A percentile compares a stretch with the other conserved stretches of the same genome.
phyloP scores from a whole-genome alignment of 2,797 vertebrate species.

The Tadarida brasiliensis region DNA sequence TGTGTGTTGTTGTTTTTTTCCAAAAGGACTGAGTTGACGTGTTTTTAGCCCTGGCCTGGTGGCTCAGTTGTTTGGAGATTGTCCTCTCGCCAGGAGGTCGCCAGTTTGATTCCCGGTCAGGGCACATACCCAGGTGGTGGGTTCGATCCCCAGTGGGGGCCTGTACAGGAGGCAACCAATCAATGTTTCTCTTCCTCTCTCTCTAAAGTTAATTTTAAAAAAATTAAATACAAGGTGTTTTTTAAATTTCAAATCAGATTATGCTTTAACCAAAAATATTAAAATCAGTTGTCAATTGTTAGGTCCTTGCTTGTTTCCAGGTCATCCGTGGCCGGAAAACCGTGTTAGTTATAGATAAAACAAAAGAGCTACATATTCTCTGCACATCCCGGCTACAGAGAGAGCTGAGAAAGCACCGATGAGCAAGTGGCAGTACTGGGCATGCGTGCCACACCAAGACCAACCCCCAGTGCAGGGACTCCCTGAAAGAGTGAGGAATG shows the following conservation, averaged over 20 bases:
- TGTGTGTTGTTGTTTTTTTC: neutral
- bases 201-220: too few relatives aligned
- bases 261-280: neutral
- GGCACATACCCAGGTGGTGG: too few relatives aligned
- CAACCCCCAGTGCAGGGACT: neutral
- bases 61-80: too few relatives aligned
- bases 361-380: neutral
- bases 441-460: neutral
- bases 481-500: neutral
- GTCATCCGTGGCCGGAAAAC: neutral
- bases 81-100: too few relatives aligned
- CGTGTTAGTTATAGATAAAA: neutral
- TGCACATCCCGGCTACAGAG: neutral
- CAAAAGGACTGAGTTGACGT: neutral
- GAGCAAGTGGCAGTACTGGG: neutral
- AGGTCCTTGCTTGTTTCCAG: neutral
- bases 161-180: too few relatives aligned
- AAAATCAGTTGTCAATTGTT: neutral
- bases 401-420: neutral
- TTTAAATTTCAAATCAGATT: conserved; percentile 36
- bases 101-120: too few relatives aligned
- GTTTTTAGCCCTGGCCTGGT: neutral
- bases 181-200: too few relatives aligned
- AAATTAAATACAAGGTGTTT: neutral
- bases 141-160: too few relatives aligned